phyloP scores from a whole-genome alignment of 2,797 vertebrate genomes.

The Hafferia zeledoni region DNA sequence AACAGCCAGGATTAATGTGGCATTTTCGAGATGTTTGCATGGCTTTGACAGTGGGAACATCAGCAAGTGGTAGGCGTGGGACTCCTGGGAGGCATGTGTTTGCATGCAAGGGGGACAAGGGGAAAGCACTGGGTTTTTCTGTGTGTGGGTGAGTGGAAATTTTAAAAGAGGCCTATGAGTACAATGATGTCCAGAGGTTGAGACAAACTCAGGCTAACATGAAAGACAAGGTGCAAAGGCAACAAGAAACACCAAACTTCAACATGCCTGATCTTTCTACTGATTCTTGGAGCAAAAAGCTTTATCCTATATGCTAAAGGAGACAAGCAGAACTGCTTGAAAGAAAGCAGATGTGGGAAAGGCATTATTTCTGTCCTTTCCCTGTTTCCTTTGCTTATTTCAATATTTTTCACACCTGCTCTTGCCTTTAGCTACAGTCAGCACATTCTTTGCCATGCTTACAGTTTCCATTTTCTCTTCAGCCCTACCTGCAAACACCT shows the following conservation, averaged over 20 bases:
- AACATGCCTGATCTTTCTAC: background rate
- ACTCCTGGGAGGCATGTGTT: background rate
- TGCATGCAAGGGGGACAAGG: background rate
- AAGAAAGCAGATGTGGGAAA: background rate
- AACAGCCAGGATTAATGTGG: background rate
- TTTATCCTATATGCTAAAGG: background rate
- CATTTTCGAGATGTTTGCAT: background rate
- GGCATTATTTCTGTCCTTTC: background rate
- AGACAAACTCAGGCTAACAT: background rate
- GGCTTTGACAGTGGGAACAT: background rate
- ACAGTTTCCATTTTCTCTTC: background rate
- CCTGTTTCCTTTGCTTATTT: background rate
- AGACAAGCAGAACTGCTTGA: background rate
- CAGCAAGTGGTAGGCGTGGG: background rate
- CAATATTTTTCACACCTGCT: background rate
- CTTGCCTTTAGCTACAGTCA: background rate
- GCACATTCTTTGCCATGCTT: background rate
- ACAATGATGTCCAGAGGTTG: background rate
- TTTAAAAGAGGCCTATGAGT: background rate
- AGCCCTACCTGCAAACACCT: background rate
- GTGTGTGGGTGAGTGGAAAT: background rate
- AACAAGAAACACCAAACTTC: background rate
- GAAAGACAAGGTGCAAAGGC: background rate
- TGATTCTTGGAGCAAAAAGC: background rate
- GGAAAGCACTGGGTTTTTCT: background rate